Evolutionary conservation across 1,140 invertebrate genomes (phyloP).

Genomic region (Nymphalis io): DNA sequence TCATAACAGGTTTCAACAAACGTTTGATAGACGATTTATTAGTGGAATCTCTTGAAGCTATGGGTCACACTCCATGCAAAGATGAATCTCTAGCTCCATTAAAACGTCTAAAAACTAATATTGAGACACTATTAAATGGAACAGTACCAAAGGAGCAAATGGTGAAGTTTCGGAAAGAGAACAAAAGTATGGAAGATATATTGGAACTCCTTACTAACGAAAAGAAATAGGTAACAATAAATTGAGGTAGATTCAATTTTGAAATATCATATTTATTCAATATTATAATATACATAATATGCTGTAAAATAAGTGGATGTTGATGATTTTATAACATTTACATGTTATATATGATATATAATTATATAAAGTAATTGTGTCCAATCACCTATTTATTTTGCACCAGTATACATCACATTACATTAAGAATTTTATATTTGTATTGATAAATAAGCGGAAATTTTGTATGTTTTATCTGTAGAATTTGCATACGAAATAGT

Average conservation of each 20-base stretch:
- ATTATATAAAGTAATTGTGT: neutral
- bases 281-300: neutral
- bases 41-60: slow-evolving; percentile 87
- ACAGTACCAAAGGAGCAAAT: slow-evolving; percentile 89
- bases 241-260: slow-evolving; percentile 16
- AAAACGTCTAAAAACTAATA: slow-evolving; percentile 85
- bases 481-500: neutral
- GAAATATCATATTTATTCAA: neutral
- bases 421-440: neutral
- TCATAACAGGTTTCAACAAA: slow-evolving; percentile 83
- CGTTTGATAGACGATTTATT: slow-evolving; percentile 91
- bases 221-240: slow-evolving; percentile 48
- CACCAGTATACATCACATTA: neutral
- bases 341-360: neutral
- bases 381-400: slow-evolving; percentile 4
- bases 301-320: neutral
- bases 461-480: slow-evolving; percentile 5
- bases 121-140: slow-evolving; percentile 89
- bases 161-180: slow-evolving; percentile 87
- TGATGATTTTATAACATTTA: slow-evolving; percentile 4
- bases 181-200: slow-evolving; percentile 88
- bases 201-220: slow-evolving; percentile 86
- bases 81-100: slow-evolving; percentile 81
- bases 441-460: neutral
- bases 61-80: slow-evolving; percentile 84